Evolutionary conservation across 1,140 invertebrate genomes (phyloP).

Genomic region (Chironomus striatipennis): DNA sequence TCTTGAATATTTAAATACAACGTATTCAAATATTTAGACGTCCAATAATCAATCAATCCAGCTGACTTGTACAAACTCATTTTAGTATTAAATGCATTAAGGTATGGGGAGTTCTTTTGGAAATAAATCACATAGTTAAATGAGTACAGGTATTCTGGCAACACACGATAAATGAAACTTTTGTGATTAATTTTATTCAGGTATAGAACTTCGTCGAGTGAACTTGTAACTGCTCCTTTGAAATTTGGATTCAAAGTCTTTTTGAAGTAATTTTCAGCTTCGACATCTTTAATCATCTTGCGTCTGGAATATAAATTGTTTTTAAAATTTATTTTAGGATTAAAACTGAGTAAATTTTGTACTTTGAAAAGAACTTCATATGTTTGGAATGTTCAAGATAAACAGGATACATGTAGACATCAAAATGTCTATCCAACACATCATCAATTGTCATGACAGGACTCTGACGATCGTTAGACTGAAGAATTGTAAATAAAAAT

Average conservation of each 20-base stretch:
- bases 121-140: background rate
- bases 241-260: background rate
- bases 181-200: background rate
- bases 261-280: background rate
- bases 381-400: background rate
- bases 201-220: background rate
- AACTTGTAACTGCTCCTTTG: background rate
- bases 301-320: background rate
- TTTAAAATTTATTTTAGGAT: too few relatives aligned
- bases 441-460: background rate
- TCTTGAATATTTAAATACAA: background rate
- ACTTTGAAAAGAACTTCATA: background rate
- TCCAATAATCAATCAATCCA: background rate
- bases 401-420: background rate
- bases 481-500: background rate
- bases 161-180: background rate
- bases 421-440: background rate
- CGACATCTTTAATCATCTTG: background rate
- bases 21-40: background rate
- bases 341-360: too few relatives aligned
- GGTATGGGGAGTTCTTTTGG: background rate
- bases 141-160: background rate
- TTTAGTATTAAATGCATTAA: background rate
- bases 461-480: background rate
- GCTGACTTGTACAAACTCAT: background rate